Evolutionary conservation across 2,797 vertebrate species (phyloP).

Genomic region (Protonibea diacanthus): DNA sequence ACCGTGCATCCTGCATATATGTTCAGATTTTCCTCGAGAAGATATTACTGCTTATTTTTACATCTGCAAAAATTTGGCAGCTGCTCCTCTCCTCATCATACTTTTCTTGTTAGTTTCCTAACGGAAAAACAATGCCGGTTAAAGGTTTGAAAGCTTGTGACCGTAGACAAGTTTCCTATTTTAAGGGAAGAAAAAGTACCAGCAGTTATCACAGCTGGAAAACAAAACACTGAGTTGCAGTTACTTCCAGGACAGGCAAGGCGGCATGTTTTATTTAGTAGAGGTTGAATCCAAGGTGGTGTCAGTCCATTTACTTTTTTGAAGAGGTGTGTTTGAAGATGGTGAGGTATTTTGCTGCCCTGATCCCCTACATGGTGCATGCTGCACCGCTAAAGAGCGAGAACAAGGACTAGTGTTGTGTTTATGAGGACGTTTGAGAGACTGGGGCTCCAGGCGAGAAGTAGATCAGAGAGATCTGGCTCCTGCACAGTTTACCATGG

Average conservation of each 20-base stretch:
- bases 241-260: slow-evolving; percentile 7
- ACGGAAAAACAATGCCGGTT: not conserved
- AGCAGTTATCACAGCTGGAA: not conserved
- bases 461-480: slow-evolving; percentile 61
- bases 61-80: not conserved
- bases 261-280: slow-evolving; percentile 35
- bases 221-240: slow-evolving; percentile 2
- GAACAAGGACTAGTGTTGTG: slow-evolving; percentile 42
- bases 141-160: not conserved
- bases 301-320: slow-evolving; percentile 25
- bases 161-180: not conserved
- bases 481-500: slow-evolving; percentile 57
- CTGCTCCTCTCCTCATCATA: not conserved
- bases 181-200: not conserved
- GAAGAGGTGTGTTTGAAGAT: slow-evolving; percentile 36
- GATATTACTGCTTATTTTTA: not conserved
- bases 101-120: not conserved
- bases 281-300: not conserved
- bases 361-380: slow-evolving; percentile 45
- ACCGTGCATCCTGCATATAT: not conserved
- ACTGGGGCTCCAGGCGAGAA: slow-evolving; percentile 58
- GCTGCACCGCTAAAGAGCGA: slow-evolving; percentile 36
- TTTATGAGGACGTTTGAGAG: slow-evolving; percentile 53
- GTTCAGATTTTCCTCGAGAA: slow-evolving; percentile 1
- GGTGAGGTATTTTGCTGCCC: slow-evolving; percentile 3